Evolutionary conservation across 2,797 vertebrate genomes (phyloP), one percentile per base, ranked within the genome.

Genomic region (Holocentrus rufus): DNA sequence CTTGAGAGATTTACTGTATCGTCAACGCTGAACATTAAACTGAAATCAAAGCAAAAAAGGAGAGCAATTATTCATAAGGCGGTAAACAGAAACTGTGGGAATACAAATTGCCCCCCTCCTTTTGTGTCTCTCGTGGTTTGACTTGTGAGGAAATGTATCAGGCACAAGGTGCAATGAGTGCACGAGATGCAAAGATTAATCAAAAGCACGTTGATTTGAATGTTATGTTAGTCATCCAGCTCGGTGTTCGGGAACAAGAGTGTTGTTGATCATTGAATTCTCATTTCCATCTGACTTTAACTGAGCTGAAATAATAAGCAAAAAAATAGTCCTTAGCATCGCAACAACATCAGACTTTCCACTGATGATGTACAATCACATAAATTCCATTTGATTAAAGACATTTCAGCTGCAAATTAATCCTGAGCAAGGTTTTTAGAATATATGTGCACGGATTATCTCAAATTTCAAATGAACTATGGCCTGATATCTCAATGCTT

Each of bases 71-170:
- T 86, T 89, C 75, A 88, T 70, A 46, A 88, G 71, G 64, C 69
- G n/a, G 88, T 82, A 89, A 90, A 91, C 82, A 88, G 78, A 85
- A 74, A 34, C 79, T 18, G 80, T 64, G 69, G 69, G 79, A 56
- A 65, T 53, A 52, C 39, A 56, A 69, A 79, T 44, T 61, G 61
- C 52, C 20, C 49, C 66, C 53, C 68, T 27, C 47, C n/a, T n/a
- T n/a, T 17, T 25, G 63, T 55, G 66, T 75, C 70, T 76, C 65
- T 17, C 27, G 56, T 54, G 0, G 42, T 1, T 18, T 44, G 8
- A 22, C 62, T 34, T 20, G 50, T 47, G 60, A 76, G 66, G 71
- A 53, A 30, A 67, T 65, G 50, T 44, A 76, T 64, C 63, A 50
- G 49, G 18, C 31, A 34, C n/a, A 23, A 30, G 72, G 44, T 56